Base-by-base conservation (phyloP, 1,140 invertebrate species). In the Scylla paramamosain region DNA sequence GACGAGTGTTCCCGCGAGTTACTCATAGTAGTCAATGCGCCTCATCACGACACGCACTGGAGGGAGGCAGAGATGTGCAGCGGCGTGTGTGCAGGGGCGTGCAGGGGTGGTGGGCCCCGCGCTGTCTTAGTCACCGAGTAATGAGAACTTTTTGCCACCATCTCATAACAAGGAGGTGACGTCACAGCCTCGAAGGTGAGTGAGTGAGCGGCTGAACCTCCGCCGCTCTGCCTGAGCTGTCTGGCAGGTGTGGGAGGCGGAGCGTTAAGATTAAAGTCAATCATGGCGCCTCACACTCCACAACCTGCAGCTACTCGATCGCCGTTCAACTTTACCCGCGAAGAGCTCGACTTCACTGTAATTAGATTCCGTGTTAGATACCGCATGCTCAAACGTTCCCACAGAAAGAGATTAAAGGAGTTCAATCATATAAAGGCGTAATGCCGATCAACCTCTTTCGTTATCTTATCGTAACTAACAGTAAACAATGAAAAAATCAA, bases 271-370 rank as follows among this genome's bases (percentile, higher is more conserved):
- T 77, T 77, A 77, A 77, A 77, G 67, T 77, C 67, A 77, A 77
- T 77, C 67, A 77, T 77, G 67, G 67, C 87, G 25, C 87, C 28
- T 48, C 87, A 45, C 32, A 45, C 84, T 8, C 87, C 32, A 3
- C 87, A 28, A 14, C 87, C 39, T 89, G 87, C n/a, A 48, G 87
- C 87, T 29, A 48, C 87, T 89, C 67, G 67, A 77, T 77, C 67
- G 67, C n/a, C 67, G n/a, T 77, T 77, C 67, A 77, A 77, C 67
- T 77, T 77, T n/a, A 20, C 67, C 67, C 67, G 67, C 67, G 67
- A 77, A n/a, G 25, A 77, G 20, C n/a, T 77, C n/a, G 25, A n/a
- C 4, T 77, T 77, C n/a, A 77, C 3, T 77, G 20, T n/a, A 77
- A 77, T 77, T 25, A 77, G n/a, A 77, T 20, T 77, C 25, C n/a